phyloP scores from a whole-genome alignment of 2,113 vertebrate species.

The Poecile atricapillus region DNA sequence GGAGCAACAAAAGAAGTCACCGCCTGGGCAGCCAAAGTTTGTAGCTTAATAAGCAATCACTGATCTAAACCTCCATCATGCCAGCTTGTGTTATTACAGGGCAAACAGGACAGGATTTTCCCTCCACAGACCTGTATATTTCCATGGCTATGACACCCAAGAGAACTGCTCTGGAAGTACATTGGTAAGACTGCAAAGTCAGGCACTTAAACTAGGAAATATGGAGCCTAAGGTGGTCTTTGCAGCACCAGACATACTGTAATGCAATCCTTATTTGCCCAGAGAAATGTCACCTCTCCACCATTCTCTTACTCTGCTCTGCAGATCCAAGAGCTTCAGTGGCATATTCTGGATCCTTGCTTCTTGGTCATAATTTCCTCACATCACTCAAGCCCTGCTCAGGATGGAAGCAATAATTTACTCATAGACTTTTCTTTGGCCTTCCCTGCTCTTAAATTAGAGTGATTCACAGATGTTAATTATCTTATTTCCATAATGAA shows the following conservation, averaged over 20 bases:
- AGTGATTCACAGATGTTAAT: conserved; percentile 32
- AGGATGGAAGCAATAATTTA: conserved; percentile 3
- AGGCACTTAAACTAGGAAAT: conserved; percentile 8
- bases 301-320: not conserved
- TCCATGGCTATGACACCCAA: not conserved
- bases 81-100: not conserved
- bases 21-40: not conserved
- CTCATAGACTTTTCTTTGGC: conserved; percentile 13
- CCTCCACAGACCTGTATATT: not conserved
- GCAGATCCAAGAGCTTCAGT: not conserved
- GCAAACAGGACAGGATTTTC: not conserved
- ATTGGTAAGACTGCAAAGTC: not conserved
- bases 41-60: not conserved
- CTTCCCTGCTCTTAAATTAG: conserved; percentile 27
- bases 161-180: not conserved
- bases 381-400: not conserved
- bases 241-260: not conserved
- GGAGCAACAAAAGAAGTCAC: not conserved
- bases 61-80: not conserved
- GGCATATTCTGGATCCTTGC: not conserved
- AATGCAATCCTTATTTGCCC: not conserved
- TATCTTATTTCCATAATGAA: conserved; percentile 56
- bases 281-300: not conserved
- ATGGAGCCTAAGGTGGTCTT: not conserved
- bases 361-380: not conserved